Evolutionary conservation across 2,113 vertebrate species (phyloP).

Genomic region (Perca flavescens): DNA sequence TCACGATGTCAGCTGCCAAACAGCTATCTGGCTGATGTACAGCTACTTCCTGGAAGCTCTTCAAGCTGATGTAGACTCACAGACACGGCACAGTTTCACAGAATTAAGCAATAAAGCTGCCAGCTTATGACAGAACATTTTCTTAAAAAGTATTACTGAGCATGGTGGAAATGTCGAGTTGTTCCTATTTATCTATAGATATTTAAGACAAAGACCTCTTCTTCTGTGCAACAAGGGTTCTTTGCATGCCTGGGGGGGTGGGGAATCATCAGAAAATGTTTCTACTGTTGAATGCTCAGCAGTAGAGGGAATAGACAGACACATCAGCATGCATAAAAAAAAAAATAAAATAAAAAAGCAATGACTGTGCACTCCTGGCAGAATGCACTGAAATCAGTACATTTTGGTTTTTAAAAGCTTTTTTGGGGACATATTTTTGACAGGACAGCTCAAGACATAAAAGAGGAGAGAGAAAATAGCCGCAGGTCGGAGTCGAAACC

Average conservation of each 20-base stretch:
- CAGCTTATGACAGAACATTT: constrained; percentile 34
- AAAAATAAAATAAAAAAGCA: neutral
- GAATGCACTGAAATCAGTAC: no score
- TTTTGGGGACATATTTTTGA: no score
- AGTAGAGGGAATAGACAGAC: neutral
- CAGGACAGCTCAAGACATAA: no score
- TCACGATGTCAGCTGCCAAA: constrained; percentile 53
- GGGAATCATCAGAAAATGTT: neutral
- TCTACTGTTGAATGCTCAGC: neutral
- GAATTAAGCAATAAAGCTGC: constrained; percentile 11
- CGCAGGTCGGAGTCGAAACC: no score
- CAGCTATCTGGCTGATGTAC: constrained; percentile 51
- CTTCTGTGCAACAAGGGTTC: neutral
- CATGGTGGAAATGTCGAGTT: neutral
- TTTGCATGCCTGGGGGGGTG: neutral
- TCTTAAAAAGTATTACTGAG: constrained; percentile 8
- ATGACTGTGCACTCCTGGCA: neutral
- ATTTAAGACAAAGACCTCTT: neutral
- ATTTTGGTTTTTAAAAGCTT: no score
- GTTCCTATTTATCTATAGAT: neutral
- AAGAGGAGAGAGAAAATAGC: no score
- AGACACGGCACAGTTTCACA: constrained; percentile 26
- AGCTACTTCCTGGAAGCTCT: constrained; percentile 63
- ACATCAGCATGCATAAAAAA: neutral
- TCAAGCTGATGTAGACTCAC: constrained; percentile 52